Evolutionary conservation across 92 coral and sea anemone genomes (phyloP).

Genomic region (Siderastrea radians): DNA sequence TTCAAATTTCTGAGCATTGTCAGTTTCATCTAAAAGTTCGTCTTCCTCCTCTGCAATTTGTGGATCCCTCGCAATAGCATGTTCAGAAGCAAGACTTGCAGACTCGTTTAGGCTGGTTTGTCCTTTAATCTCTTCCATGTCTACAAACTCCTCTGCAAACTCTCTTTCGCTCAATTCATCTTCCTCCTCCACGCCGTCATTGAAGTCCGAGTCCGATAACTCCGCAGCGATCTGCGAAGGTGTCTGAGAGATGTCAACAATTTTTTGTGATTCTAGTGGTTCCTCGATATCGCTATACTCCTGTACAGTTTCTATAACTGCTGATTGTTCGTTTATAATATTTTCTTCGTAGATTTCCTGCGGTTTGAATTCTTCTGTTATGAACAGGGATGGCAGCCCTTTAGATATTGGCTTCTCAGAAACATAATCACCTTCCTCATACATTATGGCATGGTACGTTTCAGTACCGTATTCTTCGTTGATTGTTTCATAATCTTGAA

Average conservation of each 20-base stretch:
- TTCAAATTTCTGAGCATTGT: conserved; percentile 5
- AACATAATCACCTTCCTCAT: conserved; percentile 17
- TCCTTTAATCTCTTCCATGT: conserved; percentile 36
- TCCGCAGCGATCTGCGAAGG: conserved; percentile 1
- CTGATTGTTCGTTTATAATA: conserved; percentile 18
- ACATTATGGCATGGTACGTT: background rate
- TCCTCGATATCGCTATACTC: conserved; percentile 31
- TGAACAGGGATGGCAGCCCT: conserved; percentile 25
- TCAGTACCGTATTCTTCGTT: conserved; percentile 15
- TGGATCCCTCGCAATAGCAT: background rate
- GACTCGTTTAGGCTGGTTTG: conserved; percentile 6
- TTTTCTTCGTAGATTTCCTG: conserved; percentile 38
- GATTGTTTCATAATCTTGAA: conserved; percentile 37
- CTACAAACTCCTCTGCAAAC: conserved; percentile 64
- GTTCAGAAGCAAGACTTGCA: background rate
- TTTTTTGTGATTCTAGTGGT: conserved; percentile 22
- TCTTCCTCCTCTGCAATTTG: conserved; percentile 17
- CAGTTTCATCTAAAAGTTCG: conserved; percentile 19
- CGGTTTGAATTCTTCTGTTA: conserved; percentile 33
- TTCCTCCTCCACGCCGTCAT: conserved; percentile 27
- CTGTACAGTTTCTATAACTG: conserved; percentile 13
- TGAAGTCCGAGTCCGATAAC: conserved; percentile 15
- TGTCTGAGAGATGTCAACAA: background rate
- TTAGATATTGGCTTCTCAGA: conserved; percentile 24
- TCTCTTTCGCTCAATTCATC: conserved; percentile 66